Percentiles rank a stretch among this genome's conserved stretches.
These are phyloP conservation scores for Bicyclus anynana DNA, from an alignment of 1,140 invertebrate species.

Conservation along the genomic window DNA sequence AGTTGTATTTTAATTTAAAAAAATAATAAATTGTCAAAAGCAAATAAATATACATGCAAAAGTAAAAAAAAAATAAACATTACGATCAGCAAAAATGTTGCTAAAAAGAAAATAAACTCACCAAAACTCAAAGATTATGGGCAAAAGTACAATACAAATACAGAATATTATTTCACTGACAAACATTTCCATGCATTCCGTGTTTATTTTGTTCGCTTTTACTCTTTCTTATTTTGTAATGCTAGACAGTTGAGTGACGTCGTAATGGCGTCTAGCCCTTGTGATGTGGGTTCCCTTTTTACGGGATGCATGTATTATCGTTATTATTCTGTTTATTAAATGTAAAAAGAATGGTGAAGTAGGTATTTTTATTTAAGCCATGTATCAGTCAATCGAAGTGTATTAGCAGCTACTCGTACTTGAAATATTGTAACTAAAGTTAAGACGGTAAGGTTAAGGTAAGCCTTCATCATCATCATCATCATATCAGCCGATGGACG, in stretches of 20 bases:
- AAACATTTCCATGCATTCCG: conserved; percentile 6
- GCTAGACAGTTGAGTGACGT: conserved; percentile 32
- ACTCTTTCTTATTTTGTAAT: conserved; percentile 31
- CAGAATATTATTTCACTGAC: conserved; percentile 2
- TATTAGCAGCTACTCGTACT: no score
- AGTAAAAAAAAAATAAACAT: no score
- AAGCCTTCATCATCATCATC: no score
- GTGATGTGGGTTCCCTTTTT: conserved; percentile 32
- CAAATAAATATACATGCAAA: no score
- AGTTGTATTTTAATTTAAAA: no score
- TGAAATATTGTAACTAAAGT: no score
- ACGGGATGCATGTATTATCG: conserved; percentile 23
- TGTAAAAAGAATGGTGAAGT: not conserved
- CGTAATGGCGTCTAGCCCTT: conserved; percentile 29
- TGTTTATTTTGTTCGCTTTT: conserved; percentile 22
- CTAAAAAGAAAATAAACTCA: not conserved
- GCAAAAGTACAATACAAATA: not conserved
- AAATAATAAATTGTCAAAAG: no score
- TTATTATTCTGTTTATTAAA: conserved; percentile 6
- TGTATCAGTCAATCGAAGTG: no score
- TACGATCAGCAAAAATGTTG: no score
- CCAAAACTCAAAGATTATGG: not conserved
- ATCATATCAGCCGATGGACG: no score
- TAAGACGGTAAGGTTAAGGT: no score
- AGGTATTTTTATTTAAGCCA: not conserved